phyloP scores from a whole-genome alignment of 30 jellyfish, hydroid and myxozoan species.

The Cassiopea xamachana region DNA sequence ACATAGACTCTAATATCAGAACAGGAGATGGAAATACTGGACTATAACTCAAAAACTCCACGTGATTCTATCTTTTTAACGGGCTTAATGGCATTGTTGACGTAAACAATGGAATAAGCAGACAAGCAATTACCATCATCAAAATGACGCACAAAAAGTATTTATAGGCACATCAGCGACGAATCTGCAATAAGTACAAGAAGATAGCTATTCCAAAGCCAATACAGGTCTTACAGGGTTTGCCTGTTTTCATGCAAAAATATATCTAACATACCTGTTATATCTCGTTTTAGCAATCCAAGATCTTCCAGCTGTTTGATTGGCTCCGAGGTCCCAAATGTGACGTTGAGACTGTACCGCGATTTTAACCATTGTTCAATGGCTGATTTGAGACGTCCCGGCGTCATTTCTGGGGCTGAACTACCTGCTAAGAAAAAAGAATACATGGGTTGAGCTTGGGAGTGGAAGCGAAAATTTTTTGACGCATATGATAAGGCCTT shows the following conservation, averaged over 20 bases:
- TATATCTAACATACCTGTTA: conserved; percentile 37
- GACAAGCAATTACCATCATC: too few species aligned
- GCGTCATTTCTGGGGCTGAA: conserved; percentile 36
- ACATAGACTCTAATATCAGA: not conserved
- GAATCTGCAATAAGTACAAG: not conserved
- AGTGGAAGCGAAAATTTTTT: too few species aligned
- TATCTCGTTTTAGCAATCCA: conserved; percentile 64
- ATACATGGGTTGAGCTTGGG: not conserved
- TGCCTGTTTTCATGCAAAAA: too few species aligned
- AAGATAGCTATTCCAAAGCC: not conserved
- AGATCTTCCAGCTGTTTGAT: conserved; percentile 78
- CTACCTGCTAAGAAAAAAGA: not conserved
- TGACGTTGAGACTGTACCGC: conserved; percentile 47
- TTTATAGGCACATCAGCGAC: too few species aligned
- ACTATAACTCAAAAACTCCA: too few species aligned
- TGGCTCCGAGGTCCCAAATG: conserved; percentile 68
- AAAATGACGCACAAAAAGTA: too few species aligned
- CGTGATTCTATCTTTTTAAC: too few species aligned
- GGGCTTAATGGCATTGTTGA: too few species aligned
- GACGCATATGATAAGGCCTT: too few species aligned
- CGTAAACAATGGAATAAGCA: too few species aligned
- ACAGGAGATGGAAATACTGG: too few species aligned
- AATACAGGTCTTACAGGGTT: too few species aligned
- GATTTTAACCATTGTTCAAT: conserved; percentile 79
- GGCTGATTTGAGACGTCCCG: conserved; percentile 60